Conservation (phyloP, 2,797 vertebrate genomes). For the Lacerta bilineata region DNA sequence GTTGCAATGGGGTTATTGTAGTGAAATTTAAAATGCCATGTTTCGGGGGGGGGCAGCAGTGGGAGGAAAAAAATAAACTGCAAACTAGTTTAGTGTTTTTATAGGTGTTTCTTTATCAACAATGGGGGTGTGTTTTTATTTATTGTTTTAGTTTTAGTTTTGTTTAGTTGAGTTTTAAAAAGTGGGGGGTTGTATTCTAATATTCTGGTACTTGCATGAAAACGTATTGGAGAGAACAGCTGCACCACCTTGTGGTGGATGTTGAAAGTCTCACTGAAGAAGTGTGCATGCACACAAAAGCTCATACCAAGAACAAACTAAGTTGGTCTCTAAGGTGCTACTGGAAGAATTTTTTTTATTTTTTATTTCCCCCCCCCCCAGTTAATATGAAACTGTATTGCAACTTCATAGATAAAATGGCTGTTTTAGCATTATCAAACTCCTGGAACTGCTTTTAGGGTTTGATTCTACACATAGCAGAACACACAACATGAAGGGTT, state of each 20-base stretch:
- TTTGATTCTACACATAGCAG: neutral
- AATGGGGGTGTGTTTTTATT: no score
- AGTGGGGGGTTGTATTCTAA: neutral
- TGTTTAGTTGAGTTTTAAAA: neutral
- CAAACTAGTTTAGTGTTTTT: neutral
- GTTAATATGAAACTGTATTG: neutral
- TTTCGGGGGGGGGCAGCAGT: constrained; percentile 10
- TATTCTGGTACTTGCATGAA: neutral
- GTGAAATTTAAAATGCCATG: neutral
- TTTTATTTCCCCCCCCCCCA: no score
- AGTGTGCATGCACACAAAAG: no score
- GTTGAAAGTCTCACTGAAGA: neutral
- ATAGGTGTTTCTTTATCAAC: neutral
- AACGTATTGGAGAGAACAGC: neutral
- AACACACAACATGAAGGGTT: neutral
- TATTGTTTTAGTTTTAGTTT: neutral
- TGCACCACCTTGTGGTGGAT: constrained; percentile 32
- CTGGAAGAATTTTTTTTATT: no score
- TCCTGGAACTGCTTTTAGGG: neutral
- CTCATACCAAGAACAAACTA: no score
- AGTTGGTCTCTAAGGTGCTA: no score
- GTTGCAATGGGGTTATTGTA: neutral
- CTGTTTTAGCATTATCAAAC: neutral
- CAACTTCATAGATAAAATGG: neutral
- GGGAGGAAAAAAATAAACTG: neutral